Conservation (phyloP, 23 tunicate genomes). For the Trididemnum miniatum region DNA sequence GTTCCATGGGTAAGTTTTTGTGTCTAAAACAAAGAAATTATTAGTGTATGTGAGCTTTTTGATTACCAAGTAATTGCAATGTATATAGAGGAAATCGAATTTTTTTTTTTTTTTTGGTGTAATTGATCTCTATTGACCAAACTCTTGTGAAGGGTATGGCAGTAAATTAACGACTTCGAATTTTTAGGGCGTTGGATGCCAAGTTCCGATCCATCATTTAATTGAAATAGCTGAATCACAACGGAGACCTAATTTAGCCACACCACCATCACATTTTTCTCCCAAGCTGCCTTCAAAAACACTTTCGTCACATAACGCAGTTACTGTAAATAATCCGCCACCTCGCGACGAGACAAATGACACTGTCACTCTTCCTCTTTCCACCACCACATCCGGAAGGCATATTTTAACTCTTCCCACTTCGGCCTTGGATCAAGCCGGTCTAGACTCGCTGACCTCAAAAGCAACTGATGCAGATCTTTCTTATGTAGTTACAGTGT, state of each 20-base stretch:
- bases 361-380: conserved; percentile 45
- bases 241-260: not conserved
- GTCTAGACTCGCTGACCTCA: not conserved
- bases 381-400: conserved; percentile 37
- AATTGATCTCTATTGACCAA: too few species aligned
- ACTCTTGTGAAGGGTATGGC: too few species aligned
- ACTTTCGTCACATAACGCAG: not conserved
- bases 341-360: not conserved
- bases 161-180: too few species aligned
- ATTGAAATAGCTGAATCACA: not conserved
- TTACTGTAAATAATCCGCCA: not conserved
- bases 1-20: too few species aligned
- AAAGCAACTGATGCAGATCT: not conserved
- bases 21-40: too few species aligned
- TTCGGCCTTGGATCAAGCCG: conserved; percentile 20
- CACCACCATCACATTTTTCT: not conserved
- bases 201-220: not conserved
- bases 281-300: not conserved
- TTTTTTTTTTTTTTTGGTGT: too few species aligned
- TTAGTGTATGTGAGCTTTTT: too few species aligned
- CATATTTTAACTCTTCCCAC: conserved; percentile 59
- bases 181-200: not conserved
- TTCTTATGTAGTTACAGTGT: conserved; percentile 59
- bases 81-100: too few species aligned
- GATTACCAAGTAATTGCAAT: too few species aligned